Evolutionary conservation across 2,797 vertebrate species (phyloP), one percentile per base, ranked within the genome.

Genomic region (Echeneis naucrates): DNA sequence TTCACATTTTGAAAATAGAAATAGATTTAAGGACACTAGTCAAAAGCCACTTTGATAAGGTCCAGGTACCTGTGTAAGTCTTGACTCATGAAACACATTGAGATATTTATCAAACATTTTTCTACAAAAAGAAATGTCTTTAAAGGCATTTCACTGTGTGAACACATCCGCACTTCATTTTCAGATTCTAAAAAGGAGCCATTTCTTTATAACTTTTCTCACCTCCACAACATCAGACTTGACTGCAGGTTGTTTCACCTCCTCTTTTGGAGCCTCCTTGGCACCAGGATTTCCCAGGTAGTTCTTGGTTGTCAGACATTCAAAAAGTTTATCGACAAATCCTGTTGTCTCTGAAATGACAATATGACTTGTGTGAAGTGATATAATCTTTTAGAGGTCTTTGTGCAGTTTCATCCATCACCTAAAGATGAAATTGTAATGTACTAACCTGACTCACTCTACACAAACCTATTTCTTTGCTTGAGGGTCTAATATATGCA

Each of bases 251-350:
- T 92, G 89, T 86, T 97, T 98, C 0, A 84, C 72, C 76, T 98
- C 97, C 57, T 95, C 95, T 89, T 97, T 99, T 6, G 94, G 75
- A 57, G 91, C 84, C 81, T 98, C 97, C 82, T 96, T 96, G 59
- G 91, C 93, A 79, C 94, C 92, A 80, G 96, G 89, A 71, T 88
- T 93, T 72, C 92, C 94, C 81, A 95, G 83, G 80, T 99, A 99
- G 92, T 96, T 97, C 92, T 98, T 98, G 47, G 96, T 98, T 76
- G 95, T 95, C 63, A 99, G 92, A 92, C 97, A 96, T 92, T 99
- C 98, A 88, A 99, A 99, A 52, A 99, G 96, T 91, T 98, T 99
- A 92, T 99, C 97, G 40, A 99, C 98, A 95, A 99, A 99, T 71
- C 95, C 97, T 61, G 96, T 95, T 23, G 98, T 99, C 93, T 99